phyloP scores from a whole-genome alignment of 64 coral and sea anemone genomes.

The Stichodactyla helianthus region DNA sequence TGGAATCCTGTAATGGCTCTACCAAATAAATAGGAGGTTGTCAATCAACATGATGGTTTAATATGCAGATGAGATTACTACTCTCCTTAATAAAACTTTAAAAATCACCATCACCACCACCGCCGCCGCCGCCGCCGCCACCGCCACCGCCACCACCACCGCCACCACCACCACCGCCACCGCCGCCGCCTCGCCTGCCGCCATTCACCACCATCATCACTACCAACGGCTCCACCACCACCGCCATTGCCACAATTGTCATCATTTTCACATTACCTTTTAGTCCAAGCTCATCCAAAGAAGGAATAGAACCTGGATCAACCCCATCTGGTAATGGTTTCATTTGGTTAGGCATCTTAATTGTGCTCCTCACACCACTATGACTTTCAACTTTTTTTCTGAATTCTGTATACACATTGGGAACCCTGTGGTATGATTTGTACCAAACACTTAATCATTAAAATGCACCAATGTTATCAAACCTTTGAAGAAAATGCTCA shows the following conservation, averaged over 20 bases:
- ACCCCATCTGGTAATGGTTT: constrained; percentile 28
- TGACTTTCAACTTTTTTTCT: constrained; percentile 48
- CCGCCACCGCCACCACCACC: too few relatives aligned
- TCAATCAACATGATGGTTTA: not conserved
- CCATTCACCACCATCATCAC: too few relatives aligned
- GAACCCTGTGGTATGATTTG: constrained; percentile 13
- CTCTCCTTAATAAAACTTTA: too few relatives aligned
- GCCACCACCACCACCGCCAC: too few relatives aligned
- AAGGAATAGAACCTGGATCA: constrained; percentile 22
- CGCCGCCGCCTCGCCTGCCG: too few relatives aligned
- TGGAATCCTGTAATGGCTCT: constrained; percentile 16
- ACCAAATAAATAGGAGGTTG: not conserved
- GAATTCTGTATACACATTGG: constrained; percentile 55
- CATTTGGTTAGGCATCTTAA: constrained; percentile 18
- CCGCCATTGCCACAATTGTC: not conserved
- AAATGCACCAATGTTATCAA: too few relatives aligned
- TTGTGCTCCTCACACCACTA: constrained; percentile 19
- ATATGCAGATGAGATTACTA: too few relatives aligned
- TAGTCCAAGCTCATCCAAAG: constrained; percentile 32
- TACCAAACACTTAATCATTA: not conserved
- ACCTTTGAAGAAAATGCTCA: too few relatives aligned
- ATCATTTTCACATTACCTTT: not conserved
- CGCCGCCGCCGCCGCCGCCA: too few relatives aligned
- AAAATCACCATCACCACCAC: too few relatives aligned
- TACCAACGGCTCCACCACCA: too few relatives aligned